Evolutionary conservation across 2,797 vertebrate genomes (phyloP).

Genomic region (Emydoidea blandingii): DNA sequence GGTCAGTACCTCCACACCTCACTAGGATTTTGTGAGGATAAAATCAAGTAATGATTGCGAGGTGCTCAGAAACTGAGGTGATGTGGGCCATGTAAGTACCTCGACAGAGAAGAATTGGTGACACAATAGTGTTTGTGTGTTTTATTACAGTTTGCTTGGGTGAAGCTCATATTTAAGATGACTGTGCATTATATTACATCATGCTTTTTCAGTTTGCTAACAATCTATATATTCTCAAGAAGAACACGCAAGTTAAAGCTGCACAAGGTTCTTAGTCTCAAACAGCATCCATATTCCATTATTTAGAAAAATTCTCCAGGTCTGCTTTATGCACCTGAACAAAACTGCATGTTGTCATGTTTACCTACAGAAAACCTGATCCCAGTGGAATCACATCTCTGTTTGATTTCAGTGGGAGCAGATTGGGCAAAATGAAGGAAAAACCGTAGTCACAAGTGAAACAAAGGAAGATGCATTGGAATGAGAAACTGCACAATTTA

Average conservation of each 20-base stretch:
- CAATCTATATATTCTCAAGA: not conserved
- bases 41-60: not conserved
- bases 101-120: not conserved
- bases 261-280: not conserved
- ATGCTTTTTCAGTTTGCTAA: not conserved
- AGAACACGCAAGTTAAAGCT: not conserved
- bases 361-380: not conserved
- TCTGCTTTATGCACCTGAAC: accelerated
- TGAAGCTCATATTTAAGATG: not conserved
- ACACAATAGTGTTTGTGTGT: not conserved
- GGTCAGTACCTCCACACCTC: not conserved
- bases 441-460: not conserved
- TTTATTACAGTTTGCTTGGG: not conserved
- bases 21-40: not conserved
- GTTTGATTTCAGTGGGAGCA: not conserved
- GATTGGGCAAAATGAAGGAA: accelerated
- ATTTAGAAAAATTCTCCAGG: not conserved
- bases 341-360: not conserved
- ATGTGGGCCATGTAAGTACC: not conserved
- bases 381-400: not conserved
- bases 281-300: not conserved
- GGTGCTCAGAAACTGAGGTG: accelerated
- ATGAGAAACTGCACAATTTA: accelerated
- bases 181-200: not conserved
- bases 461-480: not conserved